These are phyloP conservation scores for Cantharis rufa DNA, from an alignment of 2,888 invertebrate genomes.

Conservation along the genomic window DNA sequence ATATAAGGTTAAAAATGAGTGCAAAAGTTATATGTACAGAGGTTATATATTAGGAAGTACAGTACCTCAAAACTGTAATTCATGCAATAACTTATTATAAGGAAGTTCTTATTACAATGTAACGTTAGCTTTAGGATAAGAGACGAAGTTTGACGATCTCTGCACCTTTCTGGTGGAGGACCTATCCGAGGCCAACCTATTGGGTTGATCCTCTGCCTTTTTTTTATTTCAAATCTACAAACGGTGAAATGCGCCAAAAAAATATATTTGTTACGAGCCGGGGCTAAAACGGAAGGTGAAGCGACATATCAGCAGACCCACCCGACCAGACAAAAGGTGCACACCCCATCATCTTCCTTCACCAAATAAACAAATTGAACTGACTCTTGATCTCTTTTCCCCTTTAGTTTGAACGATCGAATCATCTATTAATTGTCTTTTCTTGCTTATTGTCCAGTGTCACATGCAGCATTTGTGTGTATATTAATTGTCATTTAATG, in stretches of 20 bases:
- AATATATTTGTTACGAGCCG: conserved; percentile 29
- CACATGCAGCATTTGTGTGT: conserved; percentile 55
- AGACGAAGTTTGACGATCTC: conserved; percentile 55
- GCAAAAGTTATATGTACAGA: conserved; percentile 59
- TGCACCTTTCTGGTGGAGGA: conserved; percentile 42
- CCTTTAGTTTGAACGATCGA: conserved; percentile 43
- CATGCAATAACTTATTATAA: conserved; percentile 61
- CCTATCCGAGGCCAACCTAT: conserved; percentile 38
- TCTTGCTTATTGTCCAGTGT: conserved; percentile 58
- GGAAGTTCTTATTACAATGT: conserved; percentile 58
- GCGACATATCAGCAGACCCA: conserved; percentile 53
- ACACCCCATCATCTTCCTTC: conserved; percentile 33
- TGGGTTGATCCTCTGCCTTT: conserved; percentile 41
- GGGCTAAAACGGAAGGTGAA: conserved; percentile 42
- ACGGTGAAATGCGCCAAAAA: conserved; percentile 33
- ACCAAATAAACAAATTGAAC: conserved; percentile 45
- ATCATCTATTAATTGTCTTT: conserved; percentile 46
- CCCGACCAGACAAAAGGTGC: conserved; percentile 38
- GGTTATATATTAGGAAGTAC: conserved; percentile 59
- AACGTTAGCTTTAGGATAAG: conserved; percentile 57
- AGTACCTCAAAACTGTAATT: conserved; percentile 61
- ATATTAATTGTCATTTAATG: conserved; percentile 56
- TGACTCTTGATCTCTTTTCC: conserved; percentile 48
- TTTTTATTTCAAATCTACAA: conserved; percentile 40
- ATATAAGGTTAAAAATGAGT: conserved; percentile 46